These are phyloP conservation scores for Trichogramma evanescens DNA, from an alignment of 2,888 invertebrate genomes.

Conservation along the genomic window DNA sequence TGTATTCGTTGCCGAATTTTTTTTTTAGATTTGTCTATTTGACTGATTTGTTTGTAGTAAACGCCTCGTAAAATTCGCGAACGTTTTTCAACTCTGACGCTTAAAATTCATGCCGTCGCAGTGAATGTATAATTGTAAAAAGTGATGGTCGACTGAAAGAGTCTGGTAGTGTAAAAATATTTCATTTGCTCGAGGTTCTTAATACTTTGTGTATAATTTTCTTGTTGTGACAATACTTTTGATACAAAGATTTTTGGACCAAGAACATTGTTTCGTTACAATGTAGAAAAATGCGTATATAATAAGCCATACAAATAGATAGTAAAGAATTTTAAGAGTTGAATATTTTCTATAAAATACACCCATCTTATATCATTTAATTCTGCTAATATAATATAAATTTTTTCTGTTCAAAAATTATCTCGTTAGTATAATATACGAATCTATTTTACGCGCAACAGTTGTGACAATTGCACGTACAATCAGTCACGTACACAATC, in stretches of 20 bases:
- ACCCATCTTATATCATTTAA: too few species aligned
- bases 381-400: slow-evolving; percentile 9
- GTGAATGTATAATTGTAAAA: slow-evolving; percentile 11
- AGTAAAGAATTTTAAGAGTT: too few species aligned
- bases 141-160: slow-evolving; percentile 6
- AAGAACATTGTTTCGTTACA: slow-evolving; percentile 2
- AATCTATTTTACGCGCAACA: slow-evolving; percentile 14
- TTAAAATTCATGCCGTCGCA: slow-evolving; percentile 8
- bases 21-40: too few species aligned
- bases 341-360: too few species aligned
- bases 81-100: too few species aligned
- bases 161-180: slow-evolving; percentile 3
- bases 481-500: slow-evolving; percentile 22
- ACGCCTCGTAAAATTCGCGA: too few species aligned
- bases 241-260: slow-evolving; percentile 11
- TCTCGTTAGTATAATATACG: slow-evolving; percentile 4
- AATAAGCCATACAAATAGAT: too few species aligned
- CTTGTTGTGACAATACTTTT: slow-evolving; percentile 14
- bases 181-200: slow-evolving; percentile 2
- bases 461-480: slow-evolving; percentile 13
- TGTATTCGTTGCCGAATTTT: too few species aligned
- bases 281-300: slow-evolving; percentile 1
- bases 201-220: slow-evolving; percentile 1
- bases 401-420: background rate
- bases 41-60: too few species aligned